phyloP scores from a whole-genome alignment of 2,113 vertebrate genomes.

The Strix aluco region DNA sequence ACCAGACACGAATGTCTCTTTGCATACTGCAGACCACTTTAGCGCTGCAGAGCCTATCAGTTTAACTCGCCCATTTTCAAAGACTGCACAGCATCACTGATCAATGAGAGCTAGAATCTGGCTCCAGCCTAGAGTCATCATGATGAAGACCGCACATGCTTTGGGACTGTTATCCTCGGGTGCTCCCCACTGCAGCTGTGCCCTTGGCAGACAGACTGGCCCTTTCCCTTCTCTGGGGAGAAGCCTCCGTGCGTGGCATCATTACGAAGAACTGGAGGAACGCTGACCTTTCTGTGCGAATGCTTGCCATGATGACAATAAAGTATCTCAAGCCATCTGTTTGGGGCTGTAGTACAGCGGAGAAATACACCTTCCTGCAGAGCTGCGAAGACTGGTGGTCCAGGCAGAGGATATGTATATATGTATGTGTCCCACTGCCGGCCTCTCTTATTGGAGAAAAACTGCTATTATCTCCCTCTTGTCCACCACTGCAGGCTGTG shows the following conservation, averaged over 20 bases:
- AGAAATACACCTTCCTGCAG: neutral
- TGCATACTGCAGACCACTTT: neutral
- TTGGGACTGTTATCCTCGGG: neutral
- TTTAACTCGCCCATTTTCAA: neutral
- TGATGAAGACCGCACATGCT: neutral
- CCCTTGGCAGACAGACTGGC: neutral
- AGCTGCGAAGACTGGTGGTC: neutral
- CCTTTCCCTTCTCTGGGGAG: neutral
- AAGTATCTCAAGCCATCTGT: neutral
- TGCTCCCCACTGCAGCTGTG: neutral
- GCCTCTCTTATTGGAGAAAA: neutral
- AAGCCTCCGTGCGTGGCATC: accelerated
- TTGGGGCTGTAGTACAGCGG: neutral
- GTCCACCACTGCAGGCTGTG: neutral
- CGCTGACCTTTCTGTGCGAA: neutral
- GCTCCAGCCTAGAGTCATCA: neutral
- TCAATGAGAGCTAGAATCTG: neutral
- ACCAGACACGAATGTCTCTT: neutral
- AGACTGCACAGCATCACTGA: neutral
- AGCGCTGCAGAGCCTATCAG: neutral
- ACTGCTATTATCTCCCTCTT: neutral
- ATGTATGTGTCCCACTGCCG: neutral
- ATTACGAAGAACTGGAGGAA: neutral
- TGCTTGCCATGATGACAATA: neutral
- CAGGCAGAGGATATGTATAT: neutral